These are phyloP conservation scores for Colostygia pectinataria DNA, from an alignment of 2,888 invertebrate species.

Conservation along the genomic window DNA sequence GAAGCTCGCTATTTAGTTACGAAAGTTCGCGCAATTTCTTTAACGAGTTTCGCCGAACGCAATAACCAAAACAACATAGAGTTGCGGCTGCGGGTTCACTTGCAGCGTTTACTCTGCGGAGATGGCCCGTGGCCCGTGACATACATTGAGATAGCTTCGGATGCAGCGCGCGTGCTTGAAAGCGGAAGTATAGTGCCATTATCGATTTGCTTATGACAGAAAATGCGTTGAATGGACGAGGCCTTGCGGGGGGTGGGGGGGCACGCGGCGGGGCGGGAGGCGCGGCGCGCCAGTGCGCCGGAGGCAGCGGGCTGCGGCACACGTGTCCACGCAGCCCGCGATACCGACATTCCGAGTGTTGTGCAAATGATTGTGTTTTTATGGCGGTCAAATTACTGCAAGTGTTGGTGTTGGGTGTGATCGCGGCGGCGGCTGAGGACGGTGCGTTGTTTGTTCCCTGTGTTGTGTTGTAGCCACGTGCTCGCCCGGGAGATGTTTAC, in stretches of 20 bases:
- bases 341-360: slow-evolving; percentile 70
- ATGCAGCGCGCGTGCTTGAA: slow-evolving; percentile 74
- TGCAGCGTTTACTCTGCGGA: slow-evolving; percentile 12
- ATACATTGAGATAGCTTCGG: slow-evolving; percentile 55
- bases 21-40: slow-evolving; percentile 31
- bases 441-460: slow-evolving; percentile 63
- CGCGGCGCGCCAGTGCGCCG: slow-evolving; percentile 62
- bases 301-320: slow-evolving; percentile 71
- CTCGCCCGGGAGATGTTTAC: slow-evolving; percentile 72
- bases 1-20: slow-evolving; percentile 28
- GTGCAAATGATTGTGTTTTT: slow-evolving; percentile 89
- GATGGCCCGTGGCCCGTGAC: slow-evolving; percentile 42
- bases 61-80: slow-evolving; percentile 30
- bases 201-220: slow-evolving; percentile 82
- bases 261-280: slow-evolving; percentile 34
- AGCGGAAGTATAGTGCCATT: slow-evolving; percentile 81
- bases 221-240: slow-evolving; percentile 80
- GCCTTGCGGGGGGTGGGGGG: slow-evolving; percentile 45
- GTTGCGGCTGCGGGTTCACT: slow-evolving; percentile 12
- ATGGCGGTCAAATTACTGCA: slow-evolving; percentile 91
- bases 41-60: slow-evolving; percentile 30
- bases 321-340: slow-evolving; percentile 76
- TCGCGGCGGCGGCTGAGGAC: slow-evolving; percentile 76
- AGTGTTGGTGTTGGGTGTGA: slow-evolving; percentile 83
- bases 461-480: slow-evolving; percentile 46